Base-by-base conservation (phyloP, 1,140 invertebrate species). In the Leptopilina clavipes region DNA sequence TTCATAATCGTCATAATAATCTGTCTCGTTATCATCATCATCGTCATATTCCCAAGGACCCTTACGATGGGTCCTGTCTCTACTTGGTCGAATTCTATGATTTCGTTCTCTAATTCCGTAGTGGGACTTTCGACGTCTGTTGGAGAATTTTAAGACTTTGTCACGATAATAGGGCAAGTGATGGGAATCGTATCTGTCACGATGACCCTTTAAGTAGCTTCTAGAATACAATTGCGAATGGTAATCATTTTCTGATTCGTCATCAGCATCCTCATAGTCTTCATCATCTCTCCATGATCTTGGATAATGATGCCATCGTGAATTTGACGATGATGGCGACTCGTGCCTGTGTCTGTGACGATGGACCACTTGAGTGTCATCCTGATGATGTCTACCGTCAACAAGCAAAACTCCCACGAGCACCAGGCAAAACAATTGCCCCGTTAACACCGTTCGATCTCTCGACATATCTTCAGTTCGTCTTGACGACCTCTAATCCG, bases 291-390 rank as follows among this genome's bases (percentile, higher is more conserved):
- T 76, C 14, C 72, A 48, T 14, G 72, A 72, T 76, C 72, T 79
- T 40, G 76, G 77, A 31, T 19, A 11, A 12, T 79, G 75, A 44
- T 37, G 10, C 79, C 79, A 71, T 54, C 25, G 25, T 31, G 25
- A 31, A 2, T 31, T 1, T 31, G 25, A 5, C 1, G 25, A 31
- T 31, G 25, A 31, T 31, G 25, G 25, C 25, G 78, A 73, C 11
- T 86, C 82, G 71, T 87, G 84, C 22, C 83, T 81, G 78, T 89
- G 87, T 19, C 87, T 79, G 45, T 87, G 87, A n/a, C 86, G 81
- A 72, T 86, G 85, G 1, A 59, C 81, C 25, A 72, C 74, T 73
- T 25, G 25, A 48, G 1, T 48, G 18, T 14, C 44, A 45, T 84
- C 82, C 14, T 79, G 80, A 72, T 48, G 76, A 10, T 72, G 25